These are phyloP conservation scores for Phataginus tetradactyla DNA, from an alignment of 2,797 vertebrate species.

Conservation along the genomic window DNA sequence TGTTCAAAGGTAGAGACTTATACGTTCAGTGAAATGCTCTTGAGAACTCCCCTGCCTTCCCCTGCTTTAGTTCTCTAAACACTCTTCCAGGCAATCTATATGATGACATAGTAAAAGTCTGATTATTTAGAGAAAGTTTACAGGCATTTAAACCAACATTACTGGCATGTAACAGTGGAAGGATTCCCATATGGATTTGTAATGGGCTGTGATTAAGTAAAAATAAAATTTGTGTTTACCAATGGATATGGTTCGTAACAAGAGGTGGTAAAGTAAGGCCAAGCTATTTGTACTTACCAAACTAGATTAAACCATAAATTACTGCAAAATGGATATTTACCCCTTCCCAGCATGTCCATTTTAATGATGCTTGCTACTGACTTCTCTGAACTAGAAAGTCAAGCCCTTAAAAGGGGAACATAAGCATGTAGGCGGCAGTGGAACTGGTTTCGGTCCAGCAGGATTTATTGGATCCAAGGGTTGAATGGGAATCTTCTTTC, in stretches of 20 bases:
- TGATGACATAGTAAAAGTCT: constrained; percentile 28
- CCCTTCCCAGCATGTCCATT: background rate
- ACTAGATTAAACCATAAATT: background rate
- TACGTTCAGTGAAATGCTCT: background rate
- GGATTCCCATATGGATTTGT: constrained; percentile 54
- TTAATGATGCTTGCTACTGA: constrained; percentile 7
- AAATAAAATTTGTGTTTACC: constrained; percentile 63
- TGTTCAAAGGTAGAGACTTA: constrained; percentile 37
- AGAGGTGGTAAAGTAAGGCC: background rate
- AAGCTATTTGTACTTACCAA: background rate
- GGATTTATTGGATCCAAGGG: constrained; percentile 10
- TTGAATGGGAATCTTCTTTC: constrained; percentile 49
- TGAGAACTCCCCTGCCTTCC: background rate
- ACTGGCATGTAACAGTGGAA: constrained; percentile 44
- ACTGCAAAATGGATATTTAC: background rate
- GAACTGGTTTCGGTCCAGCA: background rate
- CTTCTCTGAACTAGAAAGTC: constrained; percentile 6
- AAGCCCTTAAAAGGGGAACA: background rate
- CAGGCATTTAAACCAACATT: constrained; percentile 47
- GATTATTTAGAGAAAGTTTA: constrained; percentile 27
- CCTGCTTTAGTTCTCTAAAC: background rate
- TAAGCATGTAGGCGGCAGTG: background rate
- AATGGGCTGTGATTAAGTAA: constrained; percentile 69
- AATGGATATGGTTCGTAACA: background rate
- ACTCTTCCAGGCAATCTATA: background rate